Evolutionary conservation across 2,888 invertebrate genomes (phyloP).

Genomic region (Nebria salina): DNA sequence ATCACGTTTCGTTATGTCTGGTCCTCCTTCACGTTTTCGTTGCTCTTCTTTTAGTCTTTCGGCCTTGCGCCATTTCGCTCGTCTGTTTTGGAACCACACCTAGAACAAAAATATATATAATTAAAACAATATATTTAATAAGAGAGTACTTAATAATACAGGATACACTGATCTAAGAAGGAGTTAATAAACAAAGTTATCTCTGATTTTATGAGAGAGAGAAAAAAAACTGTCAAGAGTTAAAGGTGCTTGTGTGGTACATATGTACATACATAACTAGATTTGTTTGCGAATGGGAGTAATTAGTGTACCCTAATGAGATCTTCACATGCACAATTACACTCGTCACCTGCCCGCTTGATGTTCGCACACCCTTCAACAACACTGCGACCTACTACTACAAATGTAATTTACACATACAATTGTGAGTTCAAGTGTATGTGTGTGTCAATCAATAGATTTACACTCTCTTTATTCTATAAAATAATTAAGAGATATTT

Average conservation of each 20-base stretch:
- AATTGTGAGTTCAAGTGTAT: background rate
- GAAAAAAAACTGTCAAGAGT: background rate
- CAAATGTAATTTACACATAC: background rate
- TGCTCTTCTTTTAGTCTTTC: conserved; percentile 92
- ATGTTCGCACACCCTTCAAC: background rate
- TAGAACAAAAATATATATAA: conserved; percentile 58
- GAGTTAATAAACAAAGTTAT: too few species aligned
- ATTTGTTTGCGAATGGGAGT: conserved; percentile 45
- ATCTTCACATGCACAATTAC: conserved; percentile 60
- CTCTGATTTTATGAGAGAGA: background rate
- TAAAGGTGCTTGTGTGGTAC: background rate
- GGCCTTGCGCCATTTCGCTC: conserved; percentile 93
- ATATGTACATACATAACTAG: background rate
- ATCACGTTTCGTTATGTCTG: conserved; percentile 72
- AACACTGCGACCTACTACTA: background rate
- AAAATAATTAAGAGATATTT: too few species aligned
- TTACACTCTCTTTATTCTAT: too few species aligned
- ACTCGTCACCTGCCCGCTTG: conserved; percentile 54
- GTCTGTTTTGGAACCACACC: conserved; percentile 94
- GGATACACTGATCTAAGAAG: too few species aligned
- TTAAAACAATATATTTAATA: background rate
- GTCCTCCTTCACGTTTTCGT: conserved; percentile 82
- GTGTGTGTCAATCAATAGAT: background rate
- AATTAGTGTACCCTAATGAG: conserved; percentile 61
- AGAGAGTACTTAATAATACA: too few species aligned